These are phyloP conservation scores for Aphelenchoides fujianensis DNA, from an alignment of 1,140 invertebrate genomes.

Conservation along the genomic window DNA sequence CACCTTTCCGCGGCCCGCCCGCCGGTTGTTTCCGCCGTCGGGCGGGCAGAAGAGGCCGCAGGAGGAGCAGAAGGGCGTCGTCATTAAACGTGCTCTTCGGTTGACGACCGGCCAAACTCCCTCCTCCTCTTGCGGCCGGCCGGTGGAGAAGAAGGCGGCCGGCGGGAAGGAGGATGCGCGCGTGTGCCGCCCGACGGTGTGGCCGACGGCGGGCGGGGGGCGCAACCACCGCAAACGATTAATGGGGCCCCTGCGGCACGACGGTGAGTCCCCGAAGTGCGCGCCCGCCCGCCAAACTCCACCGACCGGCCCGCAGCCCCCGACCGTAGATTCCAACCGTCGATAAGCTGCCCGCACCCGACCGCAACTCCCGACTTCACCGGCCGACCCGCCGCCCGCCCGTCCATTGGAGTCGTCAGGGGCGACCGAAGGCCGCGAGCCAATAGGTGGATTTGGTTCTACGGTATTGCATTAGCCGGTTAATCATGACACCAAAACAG, in stretches of 20 bases:
- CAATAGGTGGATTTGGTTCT: not conserved
- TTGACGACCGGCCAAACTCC: no score
- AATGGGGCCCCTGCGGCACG: not conserved
- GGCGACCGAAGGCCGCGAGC: not conserved
- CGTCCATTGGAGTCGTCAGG: not conserved
- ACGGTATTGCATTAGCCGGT: no score
- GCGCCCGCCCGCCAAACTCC: not conserved
- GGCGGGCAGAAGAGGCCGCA: no score
- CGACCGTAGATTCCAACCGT: not conserved
- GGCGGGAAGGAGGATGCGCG: not conserved
- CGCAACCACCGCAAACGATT: not conserved
- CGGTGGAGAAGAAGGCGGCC: not conserved
- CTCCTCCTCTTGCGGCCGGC: no score
- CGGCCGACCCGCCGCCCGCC: not conserved
- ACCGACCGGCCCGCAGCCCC: not conserved
- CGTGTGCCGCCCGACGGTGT: not conserved
- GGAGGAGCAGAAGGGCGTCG: no score
- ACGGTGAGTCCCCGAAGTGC: conserved; percentile 1
- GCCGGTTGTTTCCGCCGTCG: no score
- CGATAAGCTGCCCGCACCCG: not conserved
- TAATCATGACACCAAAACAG: no score
- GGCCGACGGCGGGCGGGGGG: not conserved
- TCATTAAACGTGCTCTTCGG: no score
- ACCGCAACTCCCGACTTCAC: not conserved
- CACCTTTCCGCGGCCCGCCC: no score